Percentiles rank a stretch among this genome's conserved stretches.
These are phyloP conservation scores for Otolemur garnettii DNA, from an alignment of 2,113 vertebrate genomes.

Conservation along the genomic window DNA sequence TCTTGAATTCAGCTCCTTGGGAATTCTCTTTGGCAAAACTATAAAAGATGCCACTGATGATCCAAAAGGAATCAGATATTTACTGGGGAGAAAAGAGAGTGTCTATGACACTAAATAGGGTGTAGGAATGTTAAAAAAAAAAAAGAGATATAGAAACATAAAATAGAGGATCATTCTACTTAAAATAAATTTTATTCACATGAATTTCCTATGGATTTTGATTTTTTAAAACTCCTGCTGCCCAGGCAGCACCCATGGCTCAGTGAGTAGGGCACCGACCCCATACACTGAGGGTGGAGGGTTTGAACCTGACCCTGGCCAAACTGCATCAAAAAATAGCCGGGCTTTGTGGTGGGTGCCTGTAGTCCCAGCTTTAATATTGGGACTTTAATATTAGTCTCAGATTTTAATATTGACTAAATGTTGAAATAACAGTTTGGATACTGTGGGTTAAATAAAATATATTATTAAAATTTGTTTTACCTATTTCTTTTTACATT, in stretches of 20 bases:
- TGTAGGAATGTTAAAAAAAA: background rate
- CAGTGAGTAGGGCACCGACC: no score
- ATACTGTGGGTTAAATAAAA: slow-evolving; percentile 26
- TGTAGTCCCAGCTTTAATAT: no score
- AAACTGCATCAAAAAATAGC: no score
- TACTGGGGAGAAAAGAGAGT: background rate
- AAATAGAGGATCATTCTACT: background rate
- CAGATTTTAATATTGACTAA: background rate
- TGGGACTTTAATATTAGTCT: no score
- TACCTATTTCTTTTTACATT: slow-evolving; percentile 44
- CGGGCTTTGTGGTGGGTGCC: no score
- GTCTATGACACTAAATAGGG: background rate
- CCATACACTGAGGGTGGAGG: no score
- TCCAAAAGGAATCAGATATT: background rate
- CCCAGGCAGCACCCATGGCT: no score
- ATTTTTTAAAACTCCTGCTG: no score
- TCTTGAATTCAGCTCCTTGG: slow-evolving; percentile 36
- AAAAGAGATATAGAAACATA: slow-evolving; percentile 10
- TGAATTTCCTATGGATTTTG: background rate
- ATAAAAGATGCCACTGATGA: slow-evolving; percentile 44
- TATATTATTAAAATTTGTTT: slow-evolving; percentile 23
- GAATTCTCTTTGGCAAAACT: slow-evolving; percentile 32
- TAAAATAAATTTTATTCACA: background rate
- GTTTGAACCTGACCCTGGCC: no score
- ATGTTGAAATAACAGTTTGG: slow-evolving; percentile 64